Evolutionary conservation across 2,113 vertebrate species (phyloP).

Genomic region (Mellivora capensis): DNA sequence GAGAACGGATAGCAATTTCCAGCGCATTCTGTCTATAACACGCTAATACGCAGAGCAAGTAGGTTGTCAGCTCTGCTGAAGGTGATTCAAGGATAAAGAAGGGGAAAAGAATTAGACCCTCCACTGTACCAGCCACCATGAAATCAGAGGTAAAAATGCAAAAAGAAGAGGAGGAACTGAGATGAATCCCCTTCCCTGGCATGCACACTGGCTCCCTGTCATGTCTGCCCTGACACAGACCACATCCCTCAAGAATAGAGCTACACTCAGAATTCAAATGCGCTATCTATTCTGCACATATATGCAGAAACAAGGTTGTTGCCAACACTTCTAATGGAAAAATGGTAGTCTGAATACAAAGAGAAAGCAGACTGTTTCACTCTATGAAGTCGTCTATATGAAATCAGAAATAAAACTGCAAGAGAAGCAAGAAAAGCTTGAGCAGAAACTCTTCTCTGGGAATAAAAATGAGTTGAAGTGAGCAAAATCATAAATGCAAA

Average conservation of each 20-base stretch:
- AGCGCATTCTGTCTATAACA: background rate
- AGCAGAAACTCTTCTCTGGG: conserved; percentile 65
- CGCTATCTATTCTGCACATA: background rate
- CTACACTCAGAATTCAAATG: conserved; percentile 7
- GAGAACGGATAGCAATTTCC: background rate
- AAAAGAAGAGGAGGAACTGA: background rate
- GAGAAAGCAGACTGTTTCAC: conserved; percentile 11
- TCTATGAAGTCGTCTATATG: conserved; percentile 46
- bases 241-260: conserved; percentile 11
- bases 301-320: conserved; percentile 55
- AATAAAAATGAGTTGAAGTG: conserved; percentile 69
- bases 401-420: conserved; percentile 74
- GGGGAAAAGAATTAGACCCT: background rate
- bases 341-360: conserved; percentile 54
- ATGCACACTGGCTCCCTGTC: background rate
- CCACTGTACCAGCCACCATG: background rate
- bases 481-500: conserved; percentile 74
- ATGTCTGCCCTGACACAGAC: conserved; percentile 18
- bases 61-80: background rate
- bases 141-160: conserved; percentile 30
- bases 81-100: conserved; percentile 41
- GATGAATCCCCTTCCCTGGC: background rate
- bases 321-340: conserved; percentile 38
- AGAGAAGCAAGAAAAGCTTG: conserved; percentile 65
- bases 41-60: background rate